These are phyloP conservation scores for Cybosia mesomella DNA, from an alignment of 2,888 invertebrate genomes.

Conservation along the genomic window DNA sequence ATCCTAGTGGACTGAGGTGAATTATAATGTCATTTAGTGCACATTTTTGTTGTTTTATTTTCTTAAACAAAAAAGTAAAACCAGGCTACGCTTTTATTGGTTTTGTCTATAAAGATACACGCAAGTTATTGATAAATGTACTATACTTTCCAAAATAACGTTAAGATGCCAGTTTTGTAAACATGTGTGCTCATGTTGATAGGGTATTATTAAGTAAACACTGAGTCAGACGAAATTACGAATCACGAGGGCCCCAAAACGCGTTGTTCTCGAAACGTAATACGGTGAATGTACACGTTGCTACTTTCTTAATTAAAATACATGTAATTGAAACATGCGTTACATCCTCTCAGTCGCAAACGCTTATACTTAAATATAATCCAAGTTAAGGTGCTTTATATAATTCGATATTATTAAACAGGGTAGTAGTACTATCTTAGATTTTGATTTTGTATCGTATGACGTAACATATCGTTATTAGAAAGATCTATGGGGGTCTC, in stretches of 20 bases:
- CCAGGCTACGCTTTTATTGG: too few species aligned
- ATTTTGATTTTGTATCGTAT: neutral
- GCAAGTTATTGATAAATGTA: slow-evolving; percentile 5
- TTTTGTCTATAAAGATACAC: too few species aligned
- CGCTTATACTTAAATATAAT: slow-evolving; percentile 16
- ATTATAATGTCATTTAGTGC: too few species aligned
- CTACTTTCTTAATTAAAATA: slow-evolving; percentile 51
- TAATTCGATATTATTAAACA: slow-evolving; percentile 10
- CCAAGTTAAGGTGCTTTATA: neutral
- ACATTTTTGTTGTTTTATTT: too few species aligned
- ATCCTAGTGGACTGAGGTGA: too few species aligned
- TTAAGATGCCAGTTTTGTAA: slow-evolving; percentile 10
- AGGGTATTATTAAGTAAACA: slow-evolving; percentile 11
- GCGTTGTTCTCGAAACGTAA: slow-evolving; percentile 16
- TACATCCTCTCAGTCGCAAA: slow-evolving; percentile 19
- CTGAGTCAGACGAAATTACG: slow-evolving; percentile 10
- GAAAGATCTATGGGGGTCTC: neutral
- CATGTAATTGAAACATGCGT: slow-evolving; percentile 47
- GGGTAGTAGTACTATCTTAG: neutral
- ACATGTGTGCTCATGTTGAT: neutral
- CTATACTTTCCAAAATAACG: neutral
- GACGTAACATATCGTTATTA: neutral
- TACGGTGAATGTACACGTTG: slow-evolving; percentile 30
- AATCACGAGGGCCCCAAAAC: slow-evolving; percentile 8
- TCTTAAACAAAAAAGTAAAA: too few species aligned